Conservation (phyloP, 2,888 invertebrate species). For the Rhyacophila evoluta region DNA sequence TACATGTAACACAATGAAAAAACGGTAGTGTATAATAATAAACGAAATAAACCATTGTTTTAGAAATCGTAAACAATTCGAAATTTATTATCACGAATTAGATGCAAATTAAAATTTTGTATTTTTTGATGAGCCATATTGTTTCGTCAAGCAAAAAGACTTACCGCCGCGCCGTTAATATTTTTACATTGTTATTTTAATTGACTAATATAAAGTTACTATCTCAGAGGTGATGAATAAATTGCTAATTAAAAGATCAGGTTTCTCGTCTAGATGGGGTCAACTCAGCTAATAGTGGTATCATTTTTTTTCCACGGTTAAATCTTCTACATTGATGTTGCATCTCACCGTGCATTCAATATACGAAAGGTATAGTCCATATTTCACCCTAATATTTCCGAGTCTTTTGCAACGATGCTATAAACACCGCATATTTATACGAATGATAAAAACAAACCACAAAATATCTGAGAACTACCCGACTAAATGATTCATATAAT, state of each 20-base stretch:
- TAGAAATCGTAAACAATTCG: background rate
- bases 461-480: too few species aligned
- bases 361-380: too few species aligned
- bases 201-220: background rate
- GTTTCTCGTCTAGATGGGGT: background rate
- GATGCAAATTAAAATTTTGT: background rate
- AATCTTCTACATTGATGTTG: too few species aligned
- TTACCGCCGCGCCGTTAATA: background rate
- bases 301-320: too few species aligned
- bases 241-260: background rate
- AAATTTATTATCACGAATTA: background rate
- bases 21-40: too few species aligned
- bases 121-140: background rate
- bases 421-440: too few species aligned
- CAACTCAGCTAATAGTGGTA: background rate
- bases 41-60: background rate
- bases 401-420: too few species aligned
- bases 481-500: too few species aligned
- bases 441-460: too few species aligned
- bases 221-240: background rate
- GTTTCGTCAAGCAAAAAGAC: background rate
- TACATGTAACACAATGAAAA: too few species aligned
- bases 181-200: background rate
- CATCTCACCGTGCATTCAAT: too few species aligned
- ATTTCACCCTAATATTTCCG: too few species aligned